Evolutionary conservation across 1,140 invertebrate genomes (phyloP), one percentile per base, ranked within the genome.

Genomic region (Leptinotarsa defecta): DNA sequence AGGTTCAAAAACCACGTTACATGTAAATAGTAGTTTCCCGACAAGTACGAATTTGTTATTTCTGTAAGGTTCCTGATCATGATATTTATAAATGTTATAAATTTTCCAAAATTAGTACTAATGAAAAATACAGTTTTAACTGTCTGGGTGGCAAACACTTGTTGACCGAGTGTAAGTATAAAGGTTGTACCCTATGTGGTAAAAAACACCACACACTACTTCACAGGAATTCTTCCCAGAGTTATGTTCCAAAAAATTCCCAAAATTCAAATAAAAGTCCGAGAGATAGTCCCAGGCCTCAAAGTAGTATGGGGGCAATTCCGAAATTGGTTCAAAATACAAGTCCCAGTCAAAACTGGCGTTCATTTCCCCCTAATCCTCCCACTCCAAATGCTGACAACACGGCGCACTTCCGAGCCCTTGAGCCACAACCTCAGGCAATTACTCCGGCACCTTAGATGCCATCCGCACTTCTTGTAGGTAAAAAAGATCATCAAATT

Each of bases 401-500:
- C 0, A 1, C 0, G 24, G 24, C 24, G 24, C 24, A 5, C 13
- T 57, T 57, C 15, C 52, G 52, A 57, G 15, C 52, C n/a, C n/a
- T 57, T n/a, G 52, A 57, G 13, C 13, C 52, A 15, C 2, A 57
- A 57, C n/a, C 15, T 57, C 52, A 57, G n/a, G 52, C 4, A n/a
- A 57, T 17, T 57, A 17, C 52, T 57, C n/a, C 52, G 15, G 52
- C 15, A 57, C 52, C 52, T 57, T 57, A 15, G 52, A 57, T 57
- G 52, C 52, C 52, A 17, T 57, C 8, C 52, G 52, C 52, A 57
- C 52, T 57, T 57, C 52, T 57, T 15, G 52, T 57, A 57, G 52
- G 52, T 27, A 27, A 24, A 43, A 4, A 68, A n/a, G 67, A 34
- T 22, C 63, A 62, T 64, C 24, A 73, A 73, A 62, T 62, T 34